Evolutionary conservation across 2,797 vertebrate genomes (phyloP).

Genomic region (Octomys mimax): DNA sequence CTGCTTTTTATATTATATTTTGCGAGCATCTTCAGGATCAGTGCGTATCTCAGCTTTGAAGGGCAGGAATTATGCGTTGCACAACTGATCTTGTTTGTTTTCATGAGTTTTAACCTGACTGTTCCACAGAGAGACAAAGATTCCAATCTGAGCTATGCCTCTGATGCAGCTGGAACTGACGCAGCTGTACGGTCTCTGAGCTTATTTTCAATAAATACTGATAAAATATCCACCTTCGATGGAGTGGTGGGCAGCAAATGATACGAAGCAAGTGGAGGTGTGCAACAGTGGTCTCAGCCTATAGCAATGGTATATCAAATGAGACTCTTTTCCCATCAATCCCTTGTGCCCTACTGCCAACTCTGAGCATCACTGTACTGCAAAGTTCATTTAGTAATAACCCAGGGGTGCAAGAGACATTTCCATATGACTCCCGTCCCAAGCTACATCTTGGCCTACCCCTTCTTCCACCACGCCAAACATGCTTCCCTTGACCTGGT

Average conservation of each 20-base stretch:
- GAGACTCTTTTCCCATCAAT: background rate
- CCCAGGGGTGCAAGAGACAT: accelerated
- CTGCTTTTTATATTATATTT: background rate
- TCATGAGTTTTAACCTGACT: background rate
- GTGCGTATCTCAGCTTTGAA: background rate
- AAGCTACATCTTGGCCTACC: accelerated
- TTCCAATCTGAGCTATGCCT: slow-evolving; percentile 5
- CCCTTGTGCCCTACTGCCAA: accelerated
- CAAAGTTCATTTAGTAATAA: background rate
- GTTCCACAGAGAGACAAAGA: slow-evolving; percentile 7
- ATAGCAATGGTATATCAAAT: accelerated
- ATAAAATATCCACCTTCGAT: background rate
- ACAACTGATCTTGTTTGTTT: background rate
- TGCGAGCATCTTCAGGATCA: background rate
- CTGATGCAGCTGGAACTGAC: background rate
- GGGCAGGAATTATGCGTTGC: background rate
- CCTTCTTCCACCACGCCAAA: background rate
- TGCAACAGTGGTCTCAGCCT: accelerated
- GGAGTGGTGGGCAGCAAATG: background rate
- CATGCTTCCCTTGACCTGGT: background rate
- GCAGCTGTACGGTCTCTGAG: background rate
- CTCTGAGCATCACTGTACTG: accelerated
- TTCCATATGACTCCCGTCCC: no score
- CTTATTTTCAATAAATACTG: background rate
- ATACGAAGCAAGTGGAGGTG: background rate